A percentile compares a stretch with the other conserved stretches of the same genome.
phyloP scores from a whole-genome alignment of 2,797 vertebrate genomes.

The Capromys pilorides region DNA sequence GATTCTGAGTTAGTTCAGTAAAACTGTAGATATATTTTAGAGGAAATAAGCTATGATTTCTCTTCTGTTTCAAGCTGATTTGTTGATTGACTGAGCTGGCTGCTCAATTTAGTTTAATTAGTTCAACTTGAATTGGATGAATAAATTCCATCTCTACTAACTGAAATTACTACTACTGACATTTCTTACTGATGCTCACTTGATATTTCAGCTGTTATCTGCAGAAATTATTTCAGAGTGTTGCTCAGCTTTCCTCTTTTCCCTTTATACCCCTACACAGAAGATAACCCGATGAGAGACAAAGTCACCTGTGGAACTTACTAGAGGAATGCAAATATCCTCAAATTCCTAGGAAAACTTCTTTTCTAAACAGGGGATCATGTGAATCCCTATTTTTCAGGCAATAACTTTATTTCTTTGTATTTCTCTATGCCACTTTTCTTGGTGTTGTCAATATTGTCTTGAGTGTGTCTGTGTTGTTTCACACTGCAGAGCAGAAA shows the following conservation, averaged over 20 bases:
- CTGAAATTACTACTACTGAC: background rate
- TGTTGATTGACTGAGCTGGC: background rate
- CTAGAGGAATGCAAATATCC: background rate
- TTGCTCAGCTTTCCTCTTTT: background rate
- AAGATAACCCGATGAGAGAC: background rate
- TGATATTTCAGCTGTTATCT: conserved; percentile 17
- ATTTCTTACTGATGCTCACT: conserved; percentile 2
- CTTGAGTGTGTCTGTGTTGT: conserved; percentile 43
- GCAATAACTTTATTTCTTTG: background rate
- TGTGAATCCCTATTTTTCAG: background rate
- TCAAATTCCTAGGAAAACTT: conserved; percentile 10
- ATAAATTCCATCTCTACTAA: background rate
- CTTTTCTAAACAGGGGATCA: background rate
- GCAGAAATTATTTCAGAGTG: background rate
- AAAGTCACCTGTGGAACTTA: background rate
- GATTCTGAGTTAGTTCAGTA: background rate
- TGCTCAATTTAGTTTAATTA: conserved; percentile 3
- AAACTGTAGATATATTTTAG: background rate
- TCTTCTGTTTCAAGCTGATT: background rate
- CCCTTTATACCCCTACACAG: background rate
- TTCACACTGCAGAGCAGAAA: background rate
- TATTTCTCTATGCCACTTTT: conserved; percentile 54
- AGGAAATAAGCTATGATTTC: conserved; percentile 30
- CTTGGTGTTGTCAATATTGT: conserved; percentile 55
- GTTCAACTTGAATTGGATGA: background rate